Base-by-base conservation (phyloP, 2,797 vertebrate genomes). In the Lutjanus campechanus region DNA sequence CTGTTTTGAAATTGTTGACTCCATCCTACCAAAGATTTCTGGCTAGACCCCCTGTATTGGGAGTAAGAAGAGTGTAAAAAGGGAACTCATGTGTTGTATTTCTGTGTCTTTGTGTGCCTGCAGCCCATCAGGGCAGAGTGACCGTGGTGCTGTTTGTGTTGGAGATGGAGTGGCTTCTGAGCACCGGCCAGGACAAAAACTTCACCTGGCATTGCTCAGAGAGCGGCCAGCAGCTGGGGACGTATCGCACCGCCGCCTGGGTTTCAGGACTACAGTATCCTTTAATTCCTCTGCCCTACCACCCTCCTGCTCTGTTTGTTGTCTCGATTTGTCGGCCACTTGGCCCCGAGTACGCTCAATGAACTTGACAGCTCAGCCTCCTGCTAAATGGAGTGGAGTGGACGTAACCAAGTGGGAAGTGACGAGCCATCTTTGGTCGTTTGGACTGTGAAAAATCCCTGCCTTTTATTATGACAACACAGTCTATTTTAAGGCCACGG, bases 241-340 rank as follows among this genome's bases (percentile, higher is more conserved):
- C 94, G 2, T 96, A 98, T 87, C 96, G 95, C 77, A 98, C 97
- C n/a, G 89, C 94, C 0, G 96, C 98, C 0, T 97, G 96, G 22
- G 97, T 99, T 55, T 97, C 97, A 0, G 97, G 98, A 85, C 96
- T 99, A 56, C 98, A 99, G 98, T 99, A 99, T 99, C 98, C 97
- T 98, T 96, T 46, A 46, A n/a, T 19, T 1, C n/a, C 29, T 36
- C 29, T 36, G 29, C 47, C 5, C 25, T 1, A 2, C 8, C 7
- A 11, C 22, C 1, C 11, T 11, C 29, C 16, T 17, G 46, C 3
- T 17, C 17, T 58, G 55, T 59, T 56, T 67, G 63, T 15, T 46
- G n/a, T 59, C 20, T 17, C 22, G n/a, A 41, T 61, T 47, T 49
- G 62, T 55, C 41, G 19, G 8, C 56, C 25, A 9, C 60, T 76